Percentiles rank a stretch among this genome's conserved stretches.
Conservation (phyloP, 2,888 invertebrate genomes). For the Baccha elongata region DNA sequence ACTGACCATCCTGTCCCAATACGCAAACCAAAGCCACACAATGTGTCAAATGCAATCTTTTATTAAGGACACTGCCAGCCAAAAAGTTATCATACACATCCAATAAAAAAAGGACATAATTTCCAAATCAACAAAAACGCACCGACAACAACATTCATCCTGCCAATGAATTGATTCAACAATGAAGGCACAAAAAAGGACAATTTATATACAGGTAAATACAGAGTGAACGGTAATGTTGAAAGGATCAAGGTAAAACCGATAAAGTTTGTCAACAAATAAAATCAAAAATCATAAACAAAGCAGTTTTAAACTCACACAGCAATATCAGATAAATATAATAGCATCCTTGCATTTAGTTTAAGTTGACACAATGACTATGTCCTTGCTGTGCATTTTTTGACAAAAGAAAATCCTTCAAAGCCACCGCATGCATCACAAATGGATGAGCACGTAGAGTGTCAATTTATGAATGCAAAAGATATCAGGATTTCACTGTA, state of each 20-base stretch:
- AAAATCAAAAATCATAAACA: conserved; percentile 60
- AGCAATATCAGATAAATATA: conserved; percentile 20
- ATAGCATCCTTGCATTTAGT: not conserved
- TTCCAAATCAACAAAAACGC: conserved; percentile 33
- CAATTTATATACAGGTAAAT: conserved; percentile 63
- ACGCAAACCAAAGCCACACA: conserved; percentile 38
- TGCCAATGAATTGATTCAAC: conserved; percentile 61
- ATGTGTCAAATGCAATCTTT: conserved; percentile 34
- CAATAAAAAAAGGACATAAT: conserved; percentile 61
- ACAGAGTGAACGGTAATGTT: conserved; percentile 18
- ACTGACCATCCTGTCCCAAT: conserved; percentile 22
- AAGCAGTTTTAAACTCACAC: conserved; percentile 35
- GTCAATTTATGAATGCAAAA: conserved; percentile 34
- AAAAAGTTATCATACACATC: conserved; percentile 72
- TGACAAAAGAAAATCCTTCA: conserved; percentile 66
- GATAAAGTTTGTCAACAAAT: conserved; percentile 73
- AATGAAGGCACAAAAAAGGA: conserved; percentile 46
- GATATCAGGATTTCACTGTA: not conserved
- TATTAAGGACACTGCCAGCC: conserved; percentile 52
- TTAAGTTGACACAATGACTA: conserved; percentile 48
- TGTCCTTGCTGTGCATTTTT: conserved; percentile 58
- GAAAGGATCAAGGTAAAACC: conserved; percentile 52
- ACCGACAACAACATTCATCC: conserved; percentile 69
- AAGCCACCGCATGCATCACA: conserved; percentile 49
- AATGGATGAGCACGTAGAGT: conserved; percentile 54